Percentiles rank a stretch among this genome's conserved stretches.
phyloP scores from a whole-genome alignment of 2,113 vertebrate genomes.

The Eulemur rufifrons region DNA sequence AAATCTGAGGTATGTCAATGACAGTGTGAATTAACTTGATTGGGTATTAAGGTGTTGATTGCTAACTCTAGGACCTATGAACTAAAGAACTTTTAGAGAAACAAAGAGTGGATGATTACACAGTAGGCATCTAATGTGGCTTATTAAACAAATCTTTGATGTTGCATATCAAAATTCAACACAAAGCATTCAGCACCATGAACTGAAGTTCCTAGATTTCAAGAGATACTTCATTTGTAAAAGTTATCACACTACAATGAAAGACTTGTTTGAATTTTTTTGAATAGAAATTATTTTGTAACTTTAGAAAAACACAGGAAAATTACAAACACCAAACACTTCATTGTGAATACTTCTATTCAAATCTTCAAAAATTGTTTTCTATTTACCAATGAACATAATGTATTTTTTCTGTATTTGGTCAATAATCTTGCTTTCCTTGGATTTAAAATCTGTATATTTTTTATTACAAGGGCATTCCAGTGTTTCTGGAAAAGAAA shows the following conservation, averaged over 20 bases:
- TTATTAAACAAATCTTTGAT: conserved; percentile 2
- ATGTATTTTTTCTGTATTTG: not conserved
- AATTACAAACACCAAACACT: not conserved
- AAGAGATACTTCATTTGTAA: not conserved
- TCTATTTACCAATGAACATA: not conserved
- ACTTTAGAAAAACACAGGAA: not conserved
- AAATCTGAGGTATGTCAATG: not conserved
- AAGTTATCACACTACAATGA: not conserved
- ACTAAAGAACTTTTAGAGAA: not conserved
- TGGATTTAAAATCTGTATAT: not conserved
- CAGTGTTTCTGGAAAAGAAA: not conserved
- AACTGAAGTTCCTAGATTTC: not conserved
- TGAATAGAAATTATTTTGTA: not conserved
- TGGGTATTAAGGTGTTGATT: not conserved
- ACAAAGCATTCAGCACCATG: not conserved
- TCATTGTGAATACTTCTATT: not conserved
- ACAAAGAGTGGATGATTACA: not conserved
- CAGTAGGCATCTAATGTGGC: not conserved
- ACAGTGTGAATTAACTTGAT: not conserved
- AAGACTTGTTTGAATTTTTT: not conserved
- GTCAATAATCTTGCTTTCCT: not conserved
- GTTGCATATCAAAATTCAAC: not conserved
- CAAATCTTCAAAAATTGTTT: conserved; percentile 6
- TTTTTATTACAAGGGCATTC: not conserved
- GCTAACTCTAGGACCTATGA: not conserved